A percentile compares a stretch with the other conserved stretches of the same genome.
These are phyloP conservation scores for Eristalis arbustorum DNA, from an alignment of 2,888 invertebrate genomes.

Conservation along the genomic window DNA sequence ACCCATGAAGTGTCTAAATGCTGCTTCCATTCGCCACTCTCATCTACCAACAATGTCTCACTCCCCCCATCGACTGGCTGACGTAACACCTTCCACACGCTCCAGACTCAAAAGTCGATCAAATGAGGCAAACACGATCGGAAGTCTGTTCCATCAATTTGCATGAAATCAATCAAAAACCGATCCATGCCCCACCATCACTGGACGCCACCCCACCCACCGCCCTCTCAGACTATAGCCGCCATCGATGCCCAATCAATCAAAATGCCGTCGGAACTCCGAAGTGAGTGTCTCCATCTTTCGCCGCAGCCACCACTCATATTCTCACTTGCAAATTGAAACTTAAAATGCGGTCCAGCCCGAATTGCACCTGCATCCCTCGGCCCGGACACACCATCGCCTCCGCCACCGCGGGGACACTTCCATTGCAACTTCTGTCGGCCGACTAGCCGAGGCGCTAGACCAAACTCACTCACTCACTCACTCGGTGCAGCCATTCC, in stretches of 20 bases:
- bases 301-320: not conserved
- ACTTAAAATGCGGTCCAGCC: not conserved
- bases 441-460: slow-evolving; percentile 26
- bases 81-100: no score
- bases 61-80: no score
- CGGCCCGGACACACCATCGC: not conserved
- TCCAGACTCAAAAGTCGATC: no score
- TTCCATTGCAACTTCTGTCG: not conserved
- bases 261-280: slow-evolving; percentile 25
- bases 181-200: no score
- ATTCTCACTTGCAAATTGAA: not conserved
- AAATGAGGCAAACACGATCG: no score
- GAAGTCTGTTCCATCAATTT: no score
- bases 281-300: not conserved
- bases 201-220: no score
- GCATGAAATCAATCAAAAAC: not conserved
- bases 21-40: no score
- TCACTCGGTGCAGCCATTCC: slow-evolving; percentile 32
- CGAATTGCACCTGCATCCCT: not conserved
- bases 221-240: not conserved
- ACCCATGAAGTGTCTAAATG: no score
- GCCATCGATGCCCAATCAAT: not conserved
- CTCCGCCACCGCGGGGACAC: slow-evolving; percentile 6
- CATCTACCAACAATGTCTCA: no score
- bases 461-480: slow-evolving; percentile 22